Evolutionary conservation across 2,113 vertebrate genomes (phyloP), one percentile per base, ranked within the genome.

Genomic region (Gambusia holbrooki): DNA sequence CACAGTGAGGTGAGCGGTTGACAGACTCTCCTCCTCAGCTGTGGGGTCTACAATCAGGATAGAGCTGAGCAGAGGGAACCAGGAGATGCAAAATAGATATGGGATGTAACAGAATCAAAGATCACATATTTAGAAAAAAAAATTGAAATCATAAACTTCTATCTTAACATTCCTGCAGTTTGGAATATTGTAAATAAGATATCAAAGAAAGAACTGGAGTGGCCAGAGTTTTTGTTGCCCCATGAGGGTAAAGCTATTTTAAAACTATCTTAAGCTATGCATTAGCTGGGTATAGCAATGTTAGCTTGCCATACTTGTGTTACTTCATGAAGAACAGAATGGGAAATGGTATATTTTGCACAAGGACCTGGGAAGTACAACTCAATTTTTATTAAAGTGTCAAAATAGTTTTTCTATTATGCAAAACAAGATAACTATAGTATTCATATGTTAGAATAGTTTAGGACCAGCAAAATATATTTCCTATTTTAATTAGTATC

Each of bases 31-130:
- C 81, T 99, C 98, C 81, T 99, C 98, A 25, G 91, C 94, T 7
- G 97, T 97, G 48, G 97, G 97, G 81, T 99, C 98, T 14, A 96
- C 95, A 42, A 98, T 94, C 62, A 97, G 91, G 75, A 98, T 91
- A 0, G 96, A 94, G 79, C 97, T 99, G 80, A 74, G 63, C 17
- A 67, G 12, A 79, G 64, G 13, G 68, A 17, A 25, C 0, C 35
- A 19, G 25, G 28, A 11, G 25, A 0, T n/a, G 9, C 22, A 58
- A 58, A 25, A n/a, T n/a, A 58, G 51, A 25, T 25, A 58, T 58
- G 45, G 14, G 45, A 17, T 19, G 45, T 48, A 48, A 48, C 45
- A 19, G 14, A 17, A 48, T 48, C 1, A 42, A 15, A 37, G 35
- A 37, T 37, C 40, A 48, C 15, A 48, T 17, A 48, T 48, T 48